Base-by-base conservation (phyloP, 1,140 invertebrate species). In the Drosophila setifemur region DNA sequence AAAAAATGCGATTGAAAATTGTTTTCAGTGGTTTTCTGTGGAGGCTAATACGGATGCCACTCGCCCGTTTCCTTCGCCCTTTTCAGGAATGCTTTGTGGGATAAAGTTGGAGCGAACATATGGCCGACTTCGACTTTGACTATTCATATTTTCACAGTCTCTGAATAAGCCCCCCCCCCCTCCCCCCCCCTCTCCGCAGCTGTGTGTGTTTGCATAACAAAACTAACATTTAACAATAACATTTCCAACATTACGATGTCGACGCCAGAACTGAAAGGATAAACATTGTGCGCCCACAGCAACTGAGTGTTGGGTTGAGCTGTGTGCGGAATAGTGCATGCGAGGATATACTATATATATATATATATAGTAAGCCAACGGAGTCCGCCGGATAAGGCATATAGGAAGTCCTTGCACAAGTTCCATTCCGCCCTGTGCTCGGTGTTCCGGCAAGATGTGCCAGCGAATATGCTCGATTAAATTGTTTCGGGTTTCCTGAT, bases 161-260 rank as follows among this genome's bases (percentile, higher is more conserved):
- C 57, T 42, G 57, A 16, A 40, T 45, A 35, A 7, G n/a, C 40
- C 18, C 50, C 35, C 21, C 3, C 12, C n/a, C 11, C 3, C 18
- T 26, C 39, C 19, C 40, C 48, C 25, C 3, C 14, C 19, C 5
- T 12, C 16, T 26, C 11, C 9, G 28, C 21, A 18, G 66, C 25
- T 52, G 40, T 64, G 66, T 74, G 67, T 83, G 73, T 85, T 83
- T 83, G 74, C 70, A 85, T 83, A 85, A 58, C 73, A 83, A 83
- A 83, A 83, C 73, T 83, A 83, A 85, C 78, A 85, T 83, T 83
- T 85, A 85, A 83, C 78, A 85, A 83, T 85, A 83, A 83, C 78
- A 85, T 83, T 85, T 73, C 42, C 73, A 78, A 61, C 70, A 61
- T 77, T 85, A 78, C 78, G 78, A 73, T 69, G 78, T 77, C 73